Percentiles rank a stretch among this genome's conserved stretches.
These are phyloP conservation scores for Illadopsis cleaveri DNA, from an alignment of 2,113 vertebrate species.

Conservation along the genomic window DNA sequence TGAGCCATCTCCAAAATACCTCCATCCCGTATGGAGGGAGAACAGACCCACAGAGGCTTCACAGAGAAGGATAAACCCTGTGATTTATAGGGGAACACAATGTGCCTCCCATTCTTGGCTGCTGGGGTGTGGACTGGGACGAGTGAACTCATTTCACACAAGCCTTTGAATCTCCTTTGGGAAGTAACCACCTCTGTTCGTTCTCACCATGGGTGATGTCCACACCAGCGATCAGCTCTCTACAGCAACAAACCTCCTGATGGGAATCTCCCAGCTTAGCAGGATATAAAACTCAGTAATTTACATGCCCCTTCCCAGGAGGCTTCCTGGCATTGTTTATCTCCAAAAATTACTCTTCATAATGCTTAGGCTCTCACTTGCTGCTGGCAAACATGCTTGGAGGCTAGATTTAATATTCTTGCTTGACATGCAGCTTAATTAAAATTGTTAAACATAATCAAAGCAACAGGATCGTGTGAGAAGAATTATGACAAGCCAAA, in stretches of 20 bases:
- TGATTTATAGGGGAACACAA: neutral
- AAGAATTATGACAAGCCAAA: constrained; percentile 38
- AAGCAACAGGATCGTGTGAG: constrained; percentile 34
- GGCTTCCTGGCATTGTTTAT: constrained; percentile 57
- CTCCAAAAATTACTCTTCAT: constrained; percentile 43
- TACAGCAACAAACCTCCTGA: constrained; percentile 2
- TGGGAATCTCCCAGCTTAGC: constrained; percentile 42
- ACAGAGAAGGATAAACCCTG: neutral
- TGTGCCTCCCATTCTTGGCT: neutral
- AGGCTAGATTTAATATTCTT: constrained; percentile 60
- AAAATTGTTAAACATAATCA: constrained; percentile 43
- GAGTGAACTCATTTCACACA: constrained; percentile 21
- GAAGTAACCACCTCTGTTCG: constrained; percentile 34
- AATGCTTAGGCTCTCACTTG: constrained; percentile 9
- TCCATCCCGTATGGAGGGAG: rapidly evolving
- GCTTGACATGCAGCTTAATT: constrained; percentile 55
- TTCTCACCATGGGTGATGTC: constrained; percentile 44
- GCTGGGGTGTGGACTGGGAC: neutral
- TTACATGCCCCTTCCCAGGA: constrained; percentile 54
- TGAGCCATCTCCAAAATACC: neutral
- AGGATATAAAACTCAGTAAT: constrained; percentile 32
- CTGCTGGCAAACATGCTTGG: constrained; percentile 34
- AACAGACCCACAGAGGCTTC: neutral
- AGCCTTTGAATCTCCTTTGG: constrained; percentile 45
- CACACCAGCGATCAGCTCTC: neutral